Percentiles rank a stretch among this genome's conserved stretches.
These are phyloP conservation scores for Patella depressa DNA, from an alignment of 2,888 invertebrate species.

Conservation along the genomic window DNA sequence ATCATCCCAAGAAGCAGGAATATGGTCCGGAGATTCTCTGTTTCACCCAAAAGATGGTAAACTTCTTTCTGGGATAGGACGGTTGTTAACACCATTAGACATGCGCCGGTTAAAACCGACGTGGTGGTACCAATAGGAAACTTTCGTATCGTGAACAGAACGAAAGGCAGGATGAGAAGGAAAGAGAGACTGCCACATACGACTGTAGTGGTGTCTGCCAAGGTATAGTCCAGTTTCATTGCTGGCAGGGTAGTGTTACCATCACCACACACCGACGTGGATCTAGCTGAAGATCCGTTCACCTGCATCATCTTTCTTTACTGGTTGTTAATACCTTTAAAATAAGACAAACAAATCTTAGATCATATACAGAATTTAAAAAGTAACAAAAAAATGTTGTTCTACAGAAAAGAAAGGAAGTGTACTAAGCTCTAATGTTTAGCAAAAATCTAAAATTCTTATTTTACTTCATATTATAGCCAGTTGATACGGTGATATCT, in stretches of 20 bases:
- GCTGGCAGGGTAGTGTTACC: neutral
- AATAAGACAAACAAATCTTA: too few species aligned
- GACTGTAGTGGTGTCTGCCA: conserved; percentile 34
- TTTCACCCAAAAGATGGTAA: conserved; percentile 38
- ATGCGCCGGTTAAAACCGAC: conserved; percentile 40
- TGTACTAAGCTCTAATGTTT: too few species aligned
- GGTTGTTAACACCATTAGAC: conserved; percentile 38
- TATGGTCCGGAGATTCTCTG: conserved; percentile 35
- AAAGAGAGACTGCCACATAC: conserved; percentile 37
- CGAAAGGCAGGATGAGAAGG: conserved; percentile 39
- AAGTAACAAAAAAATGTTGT: too few species aligned
- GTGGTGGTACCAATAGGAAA: conserved; percentile 41
- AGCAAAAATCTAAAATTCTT: too few species aligned
- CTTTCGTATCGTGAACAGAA: conserved; percentile 36
- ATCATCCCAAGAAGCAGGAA: conserved; percentile 46
- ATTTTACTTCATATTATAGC: too few species aligned
- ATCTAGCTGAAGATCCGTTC: neutral
- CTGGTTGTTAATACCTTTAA: too few species aligned
- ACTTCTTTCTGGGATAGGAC: conserved; percentile 39
- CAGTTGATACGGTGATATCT: too few species aligned
- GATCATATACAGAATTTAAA: too few species aligned
- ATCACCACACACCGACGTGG: neutral
- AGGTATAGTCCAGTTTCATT: conserved; percentile 21
- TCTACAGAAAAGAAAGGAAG: too few species aligned
- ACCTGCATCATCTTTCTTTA: too few species aligned